Percentiles rank a stretch among this genome's conserved stretches.
phyloP scores from a whole-genome alignment of 2,797 vertebrate species.

The Sciurus vulgaris region DNA sequence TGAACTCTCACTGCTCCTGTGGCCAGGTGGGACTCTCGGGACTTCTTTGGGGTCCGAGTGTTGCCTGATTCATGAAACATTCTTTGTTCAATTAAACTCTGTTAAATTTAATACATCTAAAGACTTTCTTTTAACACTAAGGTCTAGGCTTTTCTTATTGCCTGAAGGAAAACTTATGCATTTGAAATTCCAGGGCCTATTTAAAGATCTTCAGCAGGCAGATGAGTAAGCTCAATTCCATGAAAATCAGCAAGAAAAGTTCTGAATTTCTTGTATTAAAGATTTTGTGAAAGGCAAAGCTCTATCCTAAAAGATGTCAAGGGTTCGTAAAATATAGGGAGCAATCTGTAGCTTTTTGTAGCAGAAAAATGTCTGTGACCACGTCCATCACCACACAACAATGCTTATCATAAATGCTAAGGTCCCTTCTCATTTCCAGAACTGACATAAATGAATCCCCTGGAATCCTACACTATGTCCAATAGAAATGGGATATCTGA shows the following conservation, averaged over 20 bases:
- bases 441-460: background rate
- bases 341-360: background rate
- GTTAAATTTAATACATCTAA: background rate
- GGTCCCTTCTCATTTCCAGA: background rate
- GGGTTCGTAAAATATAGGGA: background rate
- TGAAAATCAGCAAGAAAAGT: background rate
- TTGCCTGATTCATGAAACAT: background rate
- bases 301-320: background rate
- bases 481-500: background rate
- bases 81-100: background rate
- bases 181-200: background rate
- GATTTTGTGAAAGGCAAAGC: background rate
- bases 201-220: background rate
- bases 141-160: background rate
- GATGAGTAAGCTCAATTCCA: background rate
- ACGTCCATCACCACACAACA: no score
- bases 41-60: background rate
- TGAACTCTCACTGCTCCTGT: background rate
- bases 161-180: background rate
- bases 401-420: background rate
- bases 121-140: background rate
- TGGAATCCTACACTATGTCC: background rate
- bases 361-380: background rate
- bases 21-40: background rate
- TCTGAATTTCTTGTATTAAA: background rate